These are phyloP conservation scores for Hippocampus barbouri DNA, from an alignment of 2,113 vertebrate genomes.

Conservation along the genomic window DNA sequence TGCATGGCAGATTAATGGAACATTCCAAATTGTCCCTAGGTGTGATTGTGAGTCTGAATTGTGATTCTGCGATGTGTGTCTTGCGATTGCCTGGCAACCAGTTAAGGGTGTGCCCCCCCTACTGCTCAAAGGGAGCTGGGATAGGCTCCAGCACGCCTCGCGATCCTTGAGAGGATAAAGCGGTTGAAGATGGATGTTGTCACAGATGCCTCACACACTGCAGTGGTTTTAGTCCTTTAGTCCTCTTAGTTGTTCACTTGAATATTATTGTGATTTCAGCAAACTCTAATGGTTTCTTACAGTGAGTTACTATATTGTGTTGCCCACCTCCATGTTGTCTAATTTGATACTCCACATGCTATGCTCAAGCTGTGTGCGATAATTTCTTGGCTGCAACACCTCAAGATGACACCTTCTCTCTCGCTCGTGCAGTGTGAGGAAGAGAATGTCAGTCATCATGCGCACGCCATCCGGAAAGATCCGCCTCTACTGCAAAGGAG, in stretches of 20 bases:
- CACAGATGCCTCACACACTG: background rate
- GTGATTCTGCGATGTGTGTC: no score
- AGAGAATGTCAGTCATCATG: conserved; percentile 99
- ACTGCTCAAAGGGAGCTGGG: no score
- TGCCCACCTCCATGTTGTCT: conserved; percentile 16
- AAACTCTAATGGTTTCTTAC: background rate
- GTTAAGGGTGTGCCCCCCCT: no score
- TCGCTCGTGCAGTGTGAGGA: conserved; percentile 76
- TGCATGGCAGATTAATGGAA: no score
- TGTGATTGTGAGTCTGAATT: no score
- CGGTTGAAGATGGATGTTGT: background rate
- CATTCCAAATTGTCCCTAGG: no score
- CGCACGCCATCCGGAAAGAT: conserved; percentile 93
- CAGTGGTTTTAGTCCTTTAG: no score
- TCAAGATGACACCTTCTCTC: conserved; percentile 23
- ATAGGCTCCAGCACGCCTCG: no score
- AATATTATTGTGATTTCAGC: background rate
- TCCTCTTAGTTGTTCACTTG: background rate
- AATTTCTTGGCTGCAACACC: conserved; percentile 29
- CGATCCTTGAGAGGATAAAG: no score
- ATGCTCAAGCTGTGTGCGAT: conserved; percentile 27
- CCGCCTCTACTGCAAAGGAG: conserved; percentile 99
- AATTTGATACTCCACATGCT: conserved; percentile 29
- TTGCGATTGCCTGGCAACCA: no score
- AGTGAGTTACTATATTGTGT: conserved; percentile 12